Evolutionary conservation across 2,113 vertebrate species (phyloP).

Genomic region (Stictonetta naevosa): DNA sequence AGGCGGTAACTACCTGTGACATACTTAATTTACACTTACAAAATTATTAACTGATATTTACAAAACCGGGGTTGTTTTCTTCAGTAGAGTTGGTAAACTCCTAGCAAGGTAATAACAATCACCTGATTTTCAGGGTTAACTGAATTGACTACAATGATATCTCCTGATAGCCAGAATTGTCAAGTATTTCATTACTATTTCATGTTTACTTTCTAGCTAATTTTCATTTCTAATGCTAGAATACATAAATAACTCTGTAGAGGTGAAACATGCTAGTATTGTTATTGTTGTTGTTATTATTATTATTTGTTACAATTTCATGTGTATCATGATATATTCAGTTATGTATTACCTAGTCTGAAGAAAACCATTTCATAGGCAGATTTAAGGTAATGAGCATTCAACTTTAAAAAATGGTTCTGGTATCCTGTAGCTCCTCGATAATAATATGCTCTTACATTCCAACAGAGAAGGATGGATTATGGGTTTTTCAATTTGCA

Average conservation of each 20-base stretch:
- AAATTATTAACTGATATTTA: background rate
- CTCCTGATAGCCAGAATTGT: background rate
- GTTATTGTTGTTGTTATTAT: background rate
- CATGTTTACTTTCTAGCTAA: conserved; percentile 54
- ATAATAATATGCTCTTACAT: conserved; percentile 79
- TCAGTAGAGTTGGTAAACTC: background rate
- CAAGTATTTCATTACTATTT: conserved; percentile 48
- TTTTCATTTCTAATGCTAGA: conserved; percentile 59
- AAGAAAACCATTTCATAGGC: conserved; percentile 76
- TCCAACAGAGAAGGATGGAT: conserved; percentile 81
- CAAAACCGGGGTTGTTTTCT: background rate
- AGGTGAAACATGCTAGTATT: conserved; percentile 42
- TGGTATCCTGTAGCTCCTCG: conserved; percentile 79
- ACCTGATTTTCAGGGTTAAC: conserved; percentile 14
- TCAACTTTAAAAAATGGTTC: conserved; percentile 80
- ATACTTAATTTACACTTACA: background rate
- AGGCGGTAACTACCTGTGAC: background rate
- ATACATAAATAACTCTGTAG: conserved; percentile 41
- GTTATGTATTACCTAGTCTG: conserved; percentile 68
- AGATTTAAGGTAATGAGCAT: conserved; percentile 82
- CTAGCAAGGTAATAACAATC: background rate
- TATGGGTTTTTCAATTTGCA: conserved; percentile 81
- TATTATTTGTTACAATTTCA: conserved; percentile 67
- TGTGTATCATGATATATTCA: conserved; percentile 53
- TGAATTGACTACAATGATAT: background rate